Evolutionary conservation across 2,888 invertebrate species (phyloP).

Genomic region (Nudaria mundana): DNA sequence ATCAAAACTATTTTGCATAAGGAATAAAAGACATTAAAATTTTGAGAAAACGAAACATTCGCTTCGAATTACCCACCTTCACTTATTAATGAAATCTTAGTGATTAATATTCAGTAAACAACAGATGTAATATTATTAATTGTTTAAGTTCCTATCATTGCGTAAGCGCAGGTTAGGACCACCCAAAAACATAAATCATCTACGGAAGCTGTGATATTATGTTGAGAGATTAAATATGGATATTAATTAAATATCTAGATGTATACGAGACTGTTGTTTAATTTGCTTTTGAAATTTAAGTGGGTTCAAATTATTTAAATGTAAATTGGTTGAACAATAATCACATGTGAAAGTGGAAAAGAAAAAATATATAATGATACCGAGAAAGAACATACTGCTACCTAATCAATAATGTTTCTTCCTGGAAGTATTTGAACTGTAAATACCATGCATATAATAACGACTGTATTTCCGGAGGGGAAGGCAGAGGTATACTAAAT

Average conservation of each 20-base stretch:
- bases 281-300: background rate
- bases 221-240: slow-evolving; percentile 16
- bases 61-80: no score
- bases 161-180: slow-evolving; percentile 16
- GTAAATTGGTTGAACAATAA: background rate
- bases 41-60: background rate
- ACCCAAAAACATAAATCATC: slow-evolving; percentile 34
- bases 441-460: no score
- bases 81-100: slow-evolving; percentile 13
- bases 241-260: slow-evolving; percentile 26
- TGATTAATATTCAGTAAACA: slow-evolving; percentile 21
- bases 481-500: no score
- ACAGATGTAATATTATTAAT: slow-evolving; percentile 39
- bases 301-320: background rate
- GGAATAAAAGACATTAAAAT: background rate
- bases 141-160: slow-evolving; percentile 21
- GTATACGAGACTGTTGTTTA: slow-evolving; percentile 8
- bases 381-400: no score
- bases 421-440: no score
- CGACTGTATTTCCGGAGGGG: no score
- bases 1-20: no score
- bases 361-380: background rate
- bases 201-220: slow-evolving; percentile 19
- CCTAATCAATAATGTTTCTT: no score
- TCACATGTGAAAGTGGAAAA: background rate